Evolutionary conservation across 2,797 vertebrate genomes (phyloP), one percentile per base, ranked within the genome.

Genomic region (Peromyscus aztecus): DNA sequence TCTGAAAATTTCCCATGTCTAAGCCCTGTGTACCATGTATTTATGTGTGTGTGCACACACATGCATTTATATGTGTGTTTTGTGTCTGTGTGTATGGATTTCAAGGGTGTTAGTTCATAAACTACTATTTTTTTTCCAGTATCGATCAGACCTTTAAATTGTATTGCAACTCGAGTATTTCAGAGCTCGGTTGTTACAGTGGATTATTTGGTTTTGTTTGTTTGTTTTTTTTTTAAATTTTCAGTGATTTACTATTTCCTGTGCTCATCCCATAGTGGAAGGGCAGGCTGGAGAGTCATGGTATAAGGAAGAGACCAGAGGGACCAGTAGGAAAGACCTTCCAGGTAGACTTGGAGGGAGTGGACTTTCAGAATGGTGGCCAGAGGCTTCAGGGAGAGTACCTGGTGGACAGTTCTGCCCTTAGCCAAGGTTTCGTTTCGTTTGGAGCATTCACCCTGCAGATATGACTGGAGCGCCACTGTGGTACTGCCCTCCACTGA

Each of bases 391-490:
- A 61, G 75, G 65, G 29, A 34, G 1, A 7, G 40, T 55, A 49
- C 23, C 0, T 8, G 21, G 19, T 5, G 3, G n/a, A 17, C 24
- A 24, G 23, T 9, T 29, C 40, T 34, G 23, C 6, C 4, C 31
- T 3, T 13, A 14, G 12, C 46, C 17, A 0, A 31, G 3, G 0
- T 31, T 31, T 52, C 34, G 24, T 69, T 31, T 29, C 29, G 10
- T 31, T 55, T 78, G 23, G 71, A 78, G 2, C 9, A 6, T 19
- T 23, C 37, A 59, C 7, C 10, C 43, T 21, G 11, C 57, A 52
- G 43, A 0, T 37, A 1, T 6, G n/a, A 11, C 4, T 6, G 1
- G 63, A 8, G 7, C 0, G 4, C 69, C 4, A 2, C 89, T 23
- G 67, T 17, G 13, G 3, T 7, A 52, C 4, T 1, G 0, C 3